Evolutionary conservation across 1,140 invertebrate genomes (phyloP), one percentile per base, ranked within the genome.

Genomic region (Brachionus koreanus): DNA sequence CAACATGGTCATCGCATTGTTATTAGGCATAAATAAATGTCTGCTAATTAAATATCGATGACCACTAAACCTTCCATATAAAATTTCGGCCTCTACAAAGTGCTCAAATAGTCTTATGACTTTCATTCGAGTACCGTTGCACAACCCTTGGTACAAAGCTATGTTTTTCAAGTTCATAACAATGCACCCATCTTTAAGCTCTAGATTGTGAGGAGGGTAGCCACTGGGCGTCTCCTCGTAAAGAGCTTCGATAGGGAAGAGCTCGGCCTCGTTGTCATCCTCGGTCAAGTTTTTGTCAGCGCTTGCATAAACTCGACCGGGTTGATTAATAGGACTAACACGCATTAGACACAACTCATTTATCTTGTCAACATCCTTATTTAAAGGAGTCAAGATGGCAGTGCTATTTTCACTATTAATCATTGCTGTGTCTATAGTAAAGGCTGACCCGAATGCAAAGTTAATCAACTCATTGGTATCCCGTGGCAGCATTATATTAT

Each of bases 121-220:
- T 25, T 83, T 83, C 5, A 88, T 83, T 82, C 87, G 81, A 16
- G 87, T 89, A 1, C 88, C 88, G 84, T 89, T 89, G 82, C 86
- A 86, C 0, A 88, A 83, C 5, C 85, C 85, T 83, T 81, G 25
- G 7, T 49, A 76, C n/a, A 85, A 72, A 83, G 86, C 83, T 7
- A 89, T 19, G 83, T 89, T 89, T 29, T 88, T 19, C 2, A 90
- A 74, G 7, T 89, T 82, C 83, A 89, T 89, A 3, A 89, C 83
- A 29, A 85, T 83, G 7, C 79, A 25, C 10, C 87, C 86, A 39
- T 84, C 49, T 85, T 89, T 90, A 6, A 89, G 83, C 16, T 76
- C 77, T 6, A 90, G 83, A 76, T 83, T 84, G 83, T 89, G 88
- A 16, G 86, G 86, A 13, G 89, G 88, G 10, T 87, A 39, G 6